phyloP scores from a whole-genome alignment of 2,888 invertebrate species.

The Tetanocera ferruginea region DNA sequence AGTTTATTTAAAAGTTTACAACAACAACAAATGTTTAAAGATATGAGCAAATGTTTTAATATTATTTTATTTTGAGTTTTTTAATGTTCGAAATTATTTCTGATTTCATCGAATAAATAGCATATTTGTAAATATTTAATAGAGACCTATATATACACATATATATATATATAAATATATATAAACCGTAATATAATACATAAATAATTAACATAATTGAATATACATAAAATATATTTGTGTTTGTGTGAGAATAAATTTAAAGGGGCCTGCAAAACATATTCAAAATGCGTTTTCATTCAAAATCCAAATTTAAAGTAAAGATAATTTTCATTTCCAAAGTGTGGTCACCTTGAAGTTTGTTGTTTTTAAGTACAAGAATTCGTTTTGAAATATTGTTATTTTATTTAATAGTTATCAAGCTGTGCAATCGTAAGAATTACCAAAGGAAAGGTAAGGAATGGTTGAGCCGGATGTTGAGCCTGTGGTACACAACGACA shows the following conservation, averaged over 20 bases:
- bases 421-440: too few species aligned
- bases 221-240: neutral
- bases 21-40: too few species aligned
- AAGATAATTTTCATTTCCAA: too few species aligned
- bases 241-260: conserved; percentile 23
- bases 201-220: neutral
- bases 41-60: neutral
- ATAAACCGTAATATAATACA: neutral
- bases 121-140: conserved; percentile 16
- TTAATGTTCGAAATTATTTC: neutral
- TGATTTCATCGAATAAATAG: neutral
- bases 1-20: neutral
- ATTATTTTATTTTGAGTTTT: neutral
- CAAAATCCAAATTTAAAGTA: too few species aligned
- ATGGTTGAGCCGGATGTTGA: too few species aligned
- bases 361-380: too few species aligned
- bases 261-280: neutral
- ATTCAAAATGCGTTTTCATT: neutral
- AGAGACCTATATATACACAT: neutral
- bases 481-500: too few species aligned
- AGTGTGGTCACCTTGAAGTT: too few species aligned
- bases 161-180: neutral
- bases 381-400: too few species aligned
- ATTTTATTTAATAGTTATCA: too few species aligned
- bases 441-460: too few species aligned